Evolutionary conservation across 2,888 invertebrate genomes (phyloP), one percentile per base, ranked within the genome.

Genomic region (Limnephilus marmoratus): DNA sequence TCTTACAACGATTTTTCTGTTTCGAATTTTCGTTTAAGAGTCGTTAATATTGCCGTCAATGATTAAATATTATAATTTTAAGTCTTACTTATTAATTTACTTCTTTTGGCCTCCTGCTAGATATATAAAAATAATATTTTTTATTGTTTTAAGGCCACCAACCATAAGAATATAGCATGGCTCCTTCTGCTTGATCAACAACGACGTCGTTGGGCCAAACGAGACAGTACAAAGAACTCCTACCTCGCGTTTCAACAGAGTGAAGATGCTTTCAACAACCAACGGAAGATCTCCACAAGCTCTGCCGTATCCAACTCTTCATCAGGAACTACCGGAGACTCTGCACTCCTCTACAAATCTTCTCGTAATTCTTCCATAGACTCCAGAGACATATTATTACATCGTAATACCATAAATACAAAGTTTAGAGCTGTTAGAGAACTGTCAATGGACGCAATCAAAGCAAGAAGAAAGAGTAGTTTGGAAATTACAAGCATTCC

Each of bases 161-260:
- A 83, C 24, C 90, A 93, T 29, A 93, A 92, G 85, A 93, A 91
- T 90, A 90, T 93, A 80, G 85, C 93, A 3, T 97, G 97, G 97
- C 95, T 98, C 34, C 96, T 98, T 92, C 95, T 98, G 34, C 97
- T 97, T 95, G 98, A 98, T 94, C 95, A 98, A 94, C 97, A 97
- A 89, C 96, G 97, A 86, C 96, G 97, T 1, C 96, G 97, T 87
- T 98, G 96, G 96, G 95, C 95, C 3, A 93, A 92, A 86, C 88
- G 93, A 90, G 93, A 93, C 31, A 81, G 34, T n/a, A 85, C 45
- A n/a, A 83, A 89, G 34, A 89, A 85, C 34, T 89, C 92, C 5
- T 68, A 49, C 31, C 81, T 91, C 12, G 37, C 49, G 34, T 41
- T 89, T 15, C 81, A 86, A 31, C 85, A 83, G 13, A 83, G 45